Evolutionary conservation across 1,140 invertebrate species (phyloP), one percentile per base, ranked within the genome.

Genomic region (Aphelenchoides avenae): DNA sequence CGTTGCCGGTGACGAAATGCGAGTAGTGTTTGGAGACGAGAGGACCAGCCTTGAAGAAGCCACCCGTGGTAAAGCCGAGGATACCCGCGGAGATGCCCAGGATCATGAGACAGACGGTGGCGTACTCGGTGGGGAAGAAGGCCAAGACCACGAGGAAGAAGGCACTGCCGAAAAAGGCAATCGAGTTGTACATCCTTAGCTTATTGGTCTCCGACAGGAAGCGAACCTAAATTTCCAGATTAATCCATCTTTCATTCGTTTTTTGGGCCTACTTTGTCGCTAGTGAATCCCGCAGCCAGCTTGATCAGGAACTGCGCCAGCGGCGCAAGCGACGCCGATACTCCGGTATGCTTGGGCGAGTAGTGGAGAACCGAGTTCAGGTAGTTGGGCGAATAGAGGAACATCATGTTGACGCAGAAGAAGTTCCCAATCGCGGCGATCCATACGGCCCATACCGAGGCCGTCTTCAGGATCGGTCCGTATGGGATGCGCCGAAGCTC

Each of bases 41-140:
- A 20, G 69, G 69, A 29, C 68, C 68, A 43, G 73, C 68, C 53
- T 74, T 74, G 60, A 77, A 74, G 62, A 74, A 74, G 41, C 71
- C 71, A 30, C 71, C 71, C 5, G 71, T 74, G 7, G 71, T 70
- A 33, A 67, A 72, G 34, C 71, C 70, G 5, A 73, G 58, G 20
- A 59, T 18, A 13, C 71, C 71, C 15, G 71, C 74, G 31, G 61
- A 59, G 26, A 52, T 41, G 20, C 74, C 74, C 30, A 74, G 48
- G 5, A 71, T 27, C 31, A 58, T 36, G 43, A 74, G 58, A 47
- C 71, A 71, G 7, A 61, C 18, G 37, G 31, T 46, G 31, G 72
- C 49, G 15, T 70, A 31, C 3, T 41, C 15, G 1, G 51, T 55
- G 11, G 69, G 69, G 31, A 66, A 67, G 30, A 76, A 73, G 20